phyloP scores from a whole-genome alignment of 2,113 vertebrate species.

The Rissa tridactyla region DNA sequence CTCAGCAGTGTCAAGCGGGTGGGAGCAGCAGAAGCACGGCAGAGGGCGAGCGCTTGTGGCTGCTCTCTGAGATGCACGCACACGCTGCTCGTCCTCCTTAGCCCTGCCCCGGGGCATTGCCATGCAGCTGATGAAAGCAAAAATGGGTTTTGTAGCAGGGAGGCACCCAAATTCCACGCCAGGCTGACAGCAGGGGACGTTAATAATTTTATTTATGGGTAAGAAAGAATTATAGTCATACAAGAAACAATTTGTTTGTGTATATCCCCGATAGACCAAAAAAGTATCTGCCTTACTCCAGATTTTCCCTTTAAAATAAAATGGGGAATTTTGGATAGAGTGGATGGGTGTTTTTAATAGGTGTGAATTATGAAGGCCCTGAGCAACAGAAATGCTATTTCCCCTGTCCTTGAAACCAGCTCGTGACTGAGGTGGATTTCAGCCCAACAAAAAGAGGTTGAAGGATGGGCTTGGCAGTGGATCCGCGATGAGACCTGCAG shows the following conservation, averaged over 20 bases:
- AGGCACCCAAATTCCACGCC: background rate
- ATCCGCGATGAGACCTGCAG: too few relatives aligned
- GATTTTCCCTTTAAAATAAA: background rate
- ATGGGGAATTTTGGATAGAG: background rate
- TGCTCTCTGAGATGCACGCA: background rate
- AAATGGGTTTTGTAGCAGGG: background rate
- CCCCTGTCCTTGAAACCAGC: background rate
- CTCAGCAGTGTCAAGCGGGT: background rate
- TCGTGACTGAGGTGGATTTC: background rate
- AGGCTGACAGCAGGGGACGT: background rate
- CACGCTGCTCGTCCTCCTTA: background rate
- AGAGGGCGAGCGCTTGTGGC: background rate
- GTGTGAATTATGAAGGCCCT: background rate
- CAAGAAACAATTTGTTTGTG: background rate
- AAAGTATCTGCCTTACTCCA: background rate
- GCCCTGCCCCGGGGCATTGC: background rate
- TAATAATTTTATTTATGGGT: background rate
- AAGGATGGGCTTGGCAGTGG: background rate
- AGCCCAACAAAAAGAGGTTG: background rate
- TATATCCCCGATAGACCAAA: background rate
- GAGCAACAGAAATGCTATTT: background rate
- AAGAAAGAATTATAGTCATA: background rate
- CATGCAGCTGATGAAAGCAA: background rate
- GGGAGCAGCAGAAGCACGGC: background rate
- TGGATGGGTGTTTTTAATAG: background rate